Evolutionary conservation across 2,113 vertebrate genomes (phyloP).

Genomic region (Bujurquina vittata): DNA sequence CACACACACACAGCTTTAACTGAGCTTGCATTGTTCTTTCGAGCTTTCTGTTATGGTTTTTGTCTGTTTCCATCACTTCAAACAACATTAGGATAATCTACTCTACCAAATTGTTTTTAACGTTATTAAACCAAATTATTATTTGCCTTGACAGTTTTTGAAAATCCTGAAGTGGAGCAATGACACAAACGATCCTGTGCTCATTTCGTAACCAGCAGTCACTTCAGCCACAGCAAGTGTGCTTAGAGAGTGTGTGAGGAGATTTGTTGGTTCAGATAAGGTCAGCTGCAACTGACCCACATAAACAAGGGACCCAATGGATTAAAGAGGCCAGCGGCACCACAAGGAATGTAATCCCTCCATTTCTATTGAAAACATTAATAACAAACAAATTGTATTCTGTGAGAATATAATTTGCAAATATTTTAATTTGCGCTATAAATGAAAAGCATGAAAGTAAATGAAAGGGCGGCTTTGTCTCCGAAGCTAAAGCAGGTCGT

Average conservation of each 20-base stretch:
- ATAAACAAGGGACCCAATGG: neutral
- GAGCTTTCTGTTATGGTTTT: too few species aligned
- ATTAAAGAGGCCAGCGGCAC: neutral
- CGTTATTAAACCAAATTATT: too few species aligned
- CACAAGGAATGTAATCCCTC: neutral
- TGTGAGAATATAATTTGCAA: neutral
- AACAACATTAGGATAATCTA: too few species aligned
- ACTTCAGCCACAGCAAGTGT: neutral
- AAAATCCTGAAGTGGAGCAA: neutral
- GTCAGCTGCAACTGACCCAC: constrained; percentile 19
- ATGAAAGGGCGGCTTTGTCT: neutral
- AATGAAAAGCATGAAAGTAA: neutral
- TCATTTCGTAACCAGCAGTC: neutral
- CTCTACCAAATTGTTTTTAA: neutral
- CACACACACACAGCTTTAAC: too few species aligned
- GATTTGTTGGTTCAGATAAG: neutral
- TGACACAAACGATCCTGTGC: neutral
- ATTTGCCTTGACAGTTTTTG: neutral
- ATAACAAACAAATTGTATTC: neutral
- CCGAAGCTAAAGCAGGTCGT: neutral
- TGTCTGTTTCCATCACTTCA: too few species aligned
- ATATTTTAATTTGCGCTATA: neutral
- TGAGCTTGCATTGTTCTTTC: too few species aligned
- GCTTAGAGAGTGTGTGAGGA: neutral
- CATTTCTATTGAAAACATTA: neutral